phyloP scores from a whole-genome alignment of 2,797 vertebrate genomes.

The Spondyliosoma cantharus region DNA sequence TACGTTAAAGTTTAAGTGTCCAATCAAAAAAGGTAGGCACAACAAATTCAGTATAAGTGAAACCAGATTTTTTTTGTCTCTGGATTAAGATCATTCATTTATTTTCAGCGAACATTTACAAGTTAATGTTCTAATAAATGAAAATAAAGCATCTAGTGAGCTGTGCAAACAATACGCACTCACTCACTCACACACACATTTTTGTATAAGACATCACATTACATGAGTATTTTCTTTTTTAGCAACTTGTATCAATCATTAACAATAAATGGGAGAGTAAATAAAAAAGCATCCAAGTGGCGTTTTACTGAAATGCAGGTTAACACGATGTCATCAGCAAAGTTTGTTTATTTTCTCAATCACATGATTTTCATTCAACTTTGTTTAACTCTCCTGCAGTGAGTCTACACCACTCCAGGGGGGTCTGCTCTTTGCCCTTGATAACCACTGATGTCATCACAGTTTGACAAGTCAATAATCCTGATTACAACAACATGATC shows the following conservation, averaged over 20 bases:
- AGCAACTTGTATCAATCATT: too few relatives aligned
- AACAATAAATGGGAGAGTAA: too few relatives aligned
- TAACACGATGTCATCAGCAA: too few relatives aligned
- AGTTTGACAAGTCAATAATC: constrained; percentile 14
- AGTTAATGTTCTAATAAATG: constrained; percentile 2
- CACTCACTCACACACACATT: too few relatives aligned
- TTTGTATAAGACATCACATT: constrained; percentile 14
- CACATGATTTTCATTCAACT: too few relatives aligned
- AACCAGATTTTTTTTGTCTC: not conserved
- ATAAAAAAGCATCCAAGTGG: too few relatives aligned
- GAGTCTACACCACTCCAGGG: too few relatives aligned
- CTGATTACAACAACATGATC: not conserved
- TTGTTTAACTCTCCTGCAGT: too few relatives aligned
- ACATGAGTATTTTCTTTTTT: not conserved
- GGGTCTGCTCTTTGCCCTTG: too few relatives aligned
- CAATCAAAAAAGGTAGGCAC: constrained; percentile 17
- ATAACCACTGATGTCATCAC: constrained; percentile 13
- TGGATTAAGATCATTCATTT: not conserved
- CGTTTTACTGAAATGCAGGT: too few relatives aligned
- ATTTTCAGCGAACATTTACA: constrained; percentile 12
- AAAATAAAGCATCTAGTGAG: not conserved
- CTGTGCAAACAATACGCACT: not conserved
- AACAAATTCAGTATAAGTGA: not conserved
- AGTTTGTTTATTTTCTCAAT: too few relatives aligned
- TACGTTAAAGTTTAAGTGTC: not conserved